These are phyloP conservation scores for Felis chaus DNA, from an alignment of 2,113 vertebrate species.

Conservation along the genomic window DNA sequence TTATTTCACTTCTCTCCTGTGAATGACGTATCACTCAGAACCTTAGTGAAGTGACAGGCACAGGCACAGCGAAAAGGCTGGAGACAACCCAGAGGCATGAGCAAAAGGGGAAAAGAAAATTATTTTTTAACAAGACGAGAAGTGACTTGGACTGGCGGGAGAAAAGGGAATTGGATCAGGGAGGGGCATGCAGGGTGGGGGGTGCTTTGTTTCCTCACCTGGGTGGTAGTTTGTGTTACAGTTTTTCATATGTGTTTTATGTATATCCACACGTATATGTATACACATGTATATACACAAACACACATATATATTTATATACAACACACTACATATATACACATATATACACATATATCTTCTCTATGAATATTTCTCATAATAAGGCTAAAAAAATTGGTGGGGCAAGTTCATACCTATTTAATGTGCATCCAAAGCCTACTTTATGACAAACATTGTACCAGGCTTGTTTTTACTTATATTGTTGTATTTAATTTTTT, in stretches of 20 bases:
- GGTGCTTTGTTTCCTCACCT: neutral
- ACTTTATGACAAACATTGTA: slow-evolving; percentile 23
- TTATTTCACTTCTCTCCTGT: slow-evolving; percentile 33
- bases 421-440: neutral
- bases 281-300: neutral
- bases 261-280: neutral
- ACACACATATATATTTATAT: neutral
- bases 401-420: neutral
- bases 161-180: slow-evolving; percentile 25
- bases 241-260: neutral
- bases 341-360: neutral
- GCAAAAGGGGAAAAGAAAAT: slow-evolving; percentile 45
- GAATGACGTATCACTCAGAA: slow-evolving; percentile 44
- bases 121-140: slow-evolving; percentile 58
- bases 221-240: neutral
- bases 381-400: neutral
- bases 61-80: slow-evolving; percentile 22
- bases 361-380: neutral
- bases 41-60: slow-evolving; percentile 38
- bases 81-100: slow-evolving; percentile 35
- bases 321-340: neutral
- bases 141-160: slow-evolving; percentile 25
- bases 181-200: neutral
- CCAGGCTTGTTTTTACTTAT: neutral
- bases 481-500: slow-evolving; percentile 29